Conservation (phyloP, 2,888 invertebrate genomes). For the Polia nebulosa region DNA sequence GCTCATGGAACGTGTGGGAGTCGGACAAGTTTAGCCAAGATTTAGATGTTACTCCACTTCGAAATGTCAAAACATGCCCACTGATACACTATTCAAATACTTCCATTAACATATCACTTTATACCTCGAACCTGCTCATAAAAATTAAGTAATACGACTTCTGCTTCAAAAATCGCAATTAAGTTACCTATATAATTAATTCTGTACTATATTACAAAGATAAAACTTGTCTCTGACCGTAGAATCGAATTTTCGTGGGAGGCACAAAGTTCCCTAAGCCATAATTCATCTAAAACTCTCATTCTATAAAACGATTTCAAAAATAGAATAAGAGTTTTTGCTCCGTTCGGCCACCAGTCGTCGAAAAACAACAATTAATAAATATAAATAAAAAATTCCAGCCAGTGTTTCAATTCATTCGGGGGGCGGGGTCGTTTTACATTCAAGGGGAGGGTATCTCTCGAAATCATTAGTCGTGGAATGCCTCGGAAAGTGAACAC, state of each 20-base stretch:
- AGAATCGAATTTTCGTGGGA: conserved; percentile 65
- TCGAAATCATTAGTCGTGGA: conserved; percentile 90
- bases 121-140: conserved; percentile 56
- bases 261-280: conserved; percentile 57
- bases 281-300: conserved; percentile 67
- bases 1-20: conserved; percentile 71
- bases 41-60: conserved; percentile 76
- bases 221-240: conserved; percentile 58
- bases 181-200: conserved; percentile 52
- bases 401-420: conserved; percentile 90
- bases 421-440: conserved; percentile 89
- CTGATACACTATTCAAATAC: conserved; percentile 66
- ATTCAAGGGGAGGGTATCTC: conserved; percentile 90
- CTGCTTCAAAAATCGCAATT: conserved; percentile 59
- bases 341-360: conserved; percentile 80
- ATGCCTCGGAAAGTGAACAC: conserved; percentile 86
- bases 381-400: conserved; percentile 82
- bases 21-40: conserved; percentile 73
- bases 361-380: conserved; percentile 89
- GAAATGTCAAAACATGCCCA: conserved; percentile 77
- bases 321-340: conserved; percentile 71
- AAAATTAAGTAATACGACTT: conserved; percentile 49
- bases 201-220: conserved; percentile 48
- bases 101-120: conserved; percentile 67
- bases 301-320: conserved; percentile 65